Base-by-base conservation (phyloP, 2,113 vertebrate species). In the Puntigrus tetrazona region DNA sequence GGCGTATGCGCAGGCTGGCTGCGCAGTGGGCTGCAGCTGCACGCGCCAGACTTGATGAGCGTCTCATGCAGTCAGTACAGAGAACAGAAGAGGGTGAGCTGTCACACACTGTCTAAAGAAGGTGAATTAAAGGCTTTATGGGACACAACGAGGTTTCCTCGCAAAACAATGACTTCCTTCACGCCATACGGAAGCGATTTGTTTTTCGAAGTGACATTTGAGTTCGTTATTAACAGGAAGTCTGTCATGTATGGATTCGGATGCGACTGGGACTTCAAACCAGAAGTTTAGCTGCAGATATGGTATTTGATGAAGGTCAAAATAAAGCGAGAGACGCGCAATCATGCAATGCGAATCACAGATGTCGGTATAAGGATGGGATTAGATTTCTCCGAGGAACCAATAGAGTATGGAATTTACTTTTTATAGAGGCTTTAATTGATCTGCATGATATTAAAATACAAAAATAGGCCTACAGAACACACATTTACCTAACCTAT, bases 11-110 rank as follows among this genome's bases (percentile, higher is more conserved):
- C 86, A 94, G 96, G 87, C 88, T 99, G 92, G 94, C 94, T 0
- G 90, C 92, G 14, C 97, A 98, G 90, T 99, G 98, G 98, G 93
- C 94, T 11, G 87, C 90, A 5, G 97, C 96, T 0, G 95, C 97
- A 31, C 94, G 87, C 63, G n/a, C n/a, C n/a, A 94, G 93, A 83
- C 94, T 98, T 2, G 92, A 96, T 4, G 91, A 90, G 92, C 96
- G 94, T 84, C 94, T 98, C n/a, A 77, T 92, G 87, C 36, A 89
- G 82, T 3, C 79, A 29, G 82, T 91, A 83, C 89, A 93, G 95
- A 76, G 95, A 97, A 83, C 94, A 96, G 92, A 99, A 98, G 87
- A 96, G 95, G 87, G 94, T 95, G 89, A 94, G 78, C 72, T 20
- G 25, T 55, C 65, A 34, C 57, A 78, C 63, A 72, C 73, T 70